Conservation (phyloP, 30 jellyfish, hydroid and myxozoan genomes). For the Hydractinia echinata region DNA sequence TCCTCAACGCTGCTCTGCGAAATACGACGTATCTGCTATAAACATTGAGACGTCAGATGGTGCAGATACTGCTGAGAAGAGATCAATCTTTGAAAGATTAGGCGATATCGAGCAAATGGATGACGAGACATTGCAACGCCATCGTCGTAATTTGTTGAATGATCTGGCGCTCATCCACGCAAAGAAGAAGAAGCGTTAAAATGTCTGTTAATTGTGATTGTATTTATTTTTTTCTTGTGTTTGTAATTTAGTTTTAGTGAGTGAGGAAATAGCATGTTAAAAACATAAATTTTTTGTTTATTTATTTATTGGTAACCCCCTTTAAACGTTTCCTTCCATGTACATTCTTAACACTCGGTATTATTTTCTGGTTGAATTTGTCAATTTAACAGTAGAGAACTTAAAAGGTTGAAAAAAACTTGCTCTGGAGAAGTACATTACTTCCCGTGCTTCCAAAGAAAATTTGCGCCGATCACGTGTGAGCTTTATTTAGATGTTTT, state of each 20-base stretch:
- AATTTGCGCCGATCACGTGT: no score
- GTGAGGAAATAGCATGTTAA: no score
- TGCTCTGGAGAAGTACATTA: no score
- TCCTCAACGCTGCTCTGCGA: conserved; percentile 8
- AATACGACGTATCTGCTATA: not conserved
- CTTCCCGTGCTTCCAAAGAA: no score
- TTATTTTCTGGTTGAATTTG: no score
- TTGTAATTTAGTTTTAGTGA: not conserved
- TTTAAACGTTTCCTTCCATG: no score
- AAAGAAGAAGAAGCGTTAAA: conserved; percentile 24
- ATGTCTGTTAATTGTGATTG: not conserved
- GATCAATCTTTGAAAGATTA: conserved; percentile 3
- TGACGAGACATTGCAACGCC: not conserved
- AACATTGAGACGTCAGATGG: conserved; percentile 2
- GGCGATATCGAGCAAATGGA: conserved; percentile 4
- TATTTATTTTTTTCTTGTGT: not conserved
- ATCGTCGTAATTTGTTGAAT: conserved; percentile 10
- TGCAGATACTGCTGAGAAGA: not conserved
- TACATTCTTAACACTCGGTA: no score
- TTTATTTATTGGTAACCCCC: no score
- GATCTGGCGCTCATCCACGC: conserved; percentile 25
- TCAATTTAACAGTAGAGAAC: no score
- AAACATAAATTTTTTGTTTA: no score
- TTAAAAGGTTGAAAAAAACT: no score
- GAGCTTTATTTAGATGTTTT: no score